Percentiles rank a stretch among this genome's conserved stretches.
Conservation (phyloP, 1,140 invertebrate species). For the Drosophila bocqueti region DNA sequence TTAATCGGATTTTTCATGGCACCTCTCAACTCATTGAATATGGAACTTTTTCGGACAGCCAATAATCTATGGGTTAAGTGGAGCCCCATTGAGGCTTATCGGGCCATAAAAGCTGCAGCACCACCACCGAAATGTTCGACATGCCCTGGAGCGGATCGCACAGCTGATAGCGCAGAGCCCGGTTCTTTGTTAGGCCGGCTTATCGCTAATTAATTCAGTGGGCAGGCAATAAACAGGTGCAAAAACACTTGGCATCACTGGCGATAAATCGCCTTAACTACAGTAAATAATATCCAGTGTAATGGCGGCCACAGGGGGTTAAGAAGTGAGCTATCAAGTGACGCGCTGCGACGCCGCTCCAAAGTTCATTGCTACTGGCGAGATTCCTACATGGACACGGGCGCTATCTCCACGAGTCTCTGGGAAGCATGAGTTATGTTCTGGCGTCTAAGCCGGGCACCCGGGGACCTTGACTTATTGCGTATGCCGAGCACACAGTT, state of each 20-base stretch:
- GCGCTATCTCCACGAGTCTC: conserved; percentile 37
- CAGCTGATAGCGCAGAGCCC: conserved; percentile 45
- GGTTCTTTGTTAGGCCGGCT: conserved; percentile 40
- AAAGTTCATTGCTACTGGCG: conserved; percentile 69
- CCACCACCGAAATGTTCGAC: conserved; percentile 19
- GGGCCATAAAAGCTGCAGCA: conserved; percentile 10
- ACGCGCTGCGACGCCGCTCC: conserved; percentile 12
- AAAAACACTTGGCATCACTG: conserved; percentile 8
- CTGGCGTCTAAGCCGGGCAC: conserved; percentile 25
- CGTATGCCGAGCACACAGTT: conserved; percentile 63
- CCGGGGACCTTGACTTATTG: conserved; percentile 74
- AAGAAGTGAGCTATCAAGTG: conserved; percentile 43
- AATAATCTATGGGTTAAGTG: conserved; percentile 15
- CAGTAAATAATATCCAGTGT: conserved; percentile 1
- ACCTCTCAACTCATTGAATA: background rate
- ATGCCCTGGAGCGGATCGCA: conserved; percentile 8
- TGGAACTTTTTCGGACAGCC: conserved; percentile 12
- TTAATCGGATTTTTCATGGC: conserved; percentile 5
- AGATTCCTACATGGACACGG: conserved; percentile 21
- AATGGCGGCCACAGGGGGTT: conserved; percentile 22
- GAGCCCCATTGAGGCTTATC: conserved; percentile 13
- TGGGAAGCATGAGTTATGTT: conserved; percentile 22
- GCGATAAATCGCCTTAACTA: conserved; percentile 5
- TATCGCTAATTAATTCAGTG: conserved; percentile 17
- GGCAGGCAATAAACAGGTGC: conserved; percentile 25